Percentiles rank a stretch among this genome's conserved stretches.
Evolutionary conservation across 1,140 invertebrate genomes (phyloP).

Genomic region (Xylocopa sonorina): DNA sequence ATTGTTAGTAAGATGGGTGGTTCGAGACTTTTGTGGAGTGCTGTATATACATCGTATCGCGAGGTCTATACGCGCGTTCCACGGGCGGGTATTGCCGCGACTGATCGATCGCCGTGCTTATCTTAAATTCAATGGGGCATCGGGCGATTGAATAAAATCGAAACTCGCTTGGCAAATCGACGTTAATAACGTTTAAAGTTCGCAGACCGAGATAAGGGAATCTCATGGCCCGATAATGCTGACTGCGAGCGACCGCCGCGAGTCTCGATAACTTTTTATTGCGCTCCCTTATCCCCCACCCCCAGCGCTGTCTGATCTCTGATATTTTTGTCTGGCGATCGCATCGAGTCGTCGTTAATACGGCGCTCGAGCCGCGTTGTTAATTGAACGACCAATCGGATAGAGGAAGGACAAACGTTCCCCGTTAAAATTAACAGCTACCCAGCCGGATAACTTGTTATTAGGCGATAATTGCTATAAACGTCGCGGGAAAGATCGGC

Average conservation of each 20-base stretch:
- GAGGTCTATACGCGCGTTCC: background rate
- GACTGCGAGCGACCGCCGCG: background rate
- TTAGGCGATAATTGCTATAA: no score
- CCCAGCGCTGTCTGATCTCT: no score
- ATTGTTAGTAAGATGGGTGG: no score
- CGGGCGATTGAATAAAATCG: conserved; percentile 48
- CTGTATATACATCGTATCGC: background rate
- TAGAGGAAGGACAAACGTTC: no score
- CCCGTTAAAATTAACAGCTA: no score
- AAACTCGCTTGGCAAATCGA: conserved; percentile 40
- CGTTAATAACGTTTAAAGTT: conserved; percentile 53
- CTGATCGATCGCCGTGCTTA: conserved; percentile 56
- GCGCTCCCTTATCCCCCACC: background rate
- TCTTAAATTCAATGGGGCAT: conserved; percentile 63
- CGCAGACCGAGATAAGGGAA: conserved; percentile 20
- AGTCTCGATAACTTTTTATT: conserved; percentile 24
- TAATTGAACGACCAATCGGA: background rate
- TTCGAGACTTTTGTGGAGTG: background rate
- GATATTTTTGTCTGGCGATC: background rate
- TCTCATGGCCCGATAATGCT: background rate
- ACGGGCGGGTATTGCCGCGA: background rate
- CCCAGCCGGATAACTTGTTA: no score
- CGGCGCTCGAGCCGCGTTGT: background rate
- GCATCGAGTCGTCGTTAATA: background rate
- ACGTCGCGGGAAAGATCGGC: no score